Conservation (phyloP, 1,140 invertebrate genomes). For the Neodiprion fabricii region DNA sequence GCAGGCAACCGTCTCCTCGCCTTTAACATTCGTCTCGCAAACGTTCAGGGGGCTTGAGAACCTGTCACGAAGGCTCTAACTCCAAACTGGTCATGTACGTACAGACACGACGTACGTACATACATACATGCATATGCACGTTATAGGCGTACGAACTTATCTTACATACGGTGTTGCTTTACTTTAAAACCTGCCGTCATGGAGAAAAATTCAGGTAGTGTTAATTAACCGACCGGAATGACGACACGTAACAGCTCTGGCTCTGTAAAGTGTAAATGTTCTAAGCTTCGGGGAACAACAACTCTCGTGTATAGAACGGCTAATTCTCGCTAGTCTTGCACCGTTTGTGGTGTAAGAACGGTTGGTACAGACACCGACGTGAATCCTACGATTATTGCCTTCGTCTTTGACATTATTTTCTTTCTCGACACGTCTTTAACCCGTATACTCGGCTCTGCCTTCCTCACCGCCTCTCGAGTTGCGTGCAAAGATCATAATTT, state of each 20-base stretch:
- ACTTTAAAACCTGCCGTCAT: neutral
- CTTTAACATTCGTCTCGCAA: neutral
- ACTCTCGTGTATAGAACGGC: too few relatives aligned
- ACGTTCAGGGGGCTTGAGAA: neutral
- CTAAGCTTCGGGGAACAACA: neutral
- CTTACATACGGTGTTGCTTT: neutral
- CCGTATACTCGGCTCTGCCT: neutral
- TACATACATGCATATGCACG: too few relatives aligned
- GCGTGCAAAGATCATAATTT: constrained; percentile 3
- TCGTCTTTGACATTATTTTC: neutral
- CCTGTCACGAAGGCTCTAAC: neutral
- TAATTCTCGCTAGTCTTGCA: too few relatives aligned
- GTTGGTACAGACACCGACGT: too few relatives aligned
- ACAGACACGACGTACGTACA: too few relatives aligned
- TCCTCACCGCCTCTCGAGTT: neutral
- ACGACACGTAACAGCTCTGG: neutral
- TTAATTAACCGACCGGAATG: constrained; percentile 5
- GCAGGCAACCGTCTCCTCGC: neutral
- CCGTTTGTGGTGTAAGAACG: too few relatives aligned
- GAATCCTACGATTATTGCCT: neutral
- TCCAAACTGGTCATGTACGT: too few relatives aligned
- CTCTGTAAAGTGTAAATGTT: constrained; percentile 3
- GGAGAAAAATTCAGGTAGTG: neutral
- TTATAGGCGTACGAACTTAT: too few relatives aligned
- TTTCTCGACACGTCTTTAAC: constrained; percentile 2